Percentiles rank a stretch among this genome's conserved stretches.
Conservation (phyloP, 2,797 vertebrate species). For the Sparidentex hasta region DNA sequence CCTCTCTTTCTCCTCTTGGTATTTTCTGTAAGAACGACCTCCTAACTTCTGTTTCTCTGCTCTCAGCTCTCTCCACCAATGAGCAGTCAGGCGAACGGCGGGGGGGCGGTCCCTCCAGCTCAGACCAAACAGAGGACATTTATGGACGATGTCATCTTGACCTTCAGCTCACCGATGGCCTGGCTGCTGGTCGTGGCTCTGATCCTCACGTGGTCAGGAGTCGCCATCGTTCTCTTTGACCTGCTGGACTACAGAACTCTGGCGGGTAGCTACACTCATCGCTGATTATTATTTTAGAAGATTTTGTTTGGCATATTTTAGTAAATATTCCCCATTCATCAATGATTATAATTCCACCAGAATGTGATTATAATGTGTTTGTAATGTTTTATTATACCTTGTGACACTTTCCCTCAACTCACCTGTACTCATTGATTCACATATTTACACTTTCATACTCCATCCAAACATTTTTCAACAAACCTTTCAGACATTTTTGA, state of each 20-base stretch:
- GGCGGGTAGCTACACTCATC: conserved; percentile 85
- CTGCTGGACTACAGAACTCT: conserved; percentile 93
- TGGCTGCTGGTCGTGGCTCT: conserved; percentile 96
- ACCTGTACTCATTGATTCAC: conserved; percentile 43
- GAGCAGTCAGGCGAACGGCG: conserved; percentile 88
- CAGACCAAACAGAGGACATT: conserved; percentile 88
- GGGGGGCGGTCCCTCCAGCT: conserved; percentile 81
- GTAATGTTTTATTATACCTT: conserved; percentile 15
- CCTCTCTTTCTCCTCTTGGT: neutral
- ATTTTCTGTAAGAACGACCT: too few relatives aligned
- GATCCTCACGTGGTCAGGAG: conserved; percentile 95
- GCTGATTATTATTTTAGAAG: neutral
- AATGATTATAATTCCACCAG: conserved; percentile 27
- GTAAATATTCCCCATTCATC: neutral
- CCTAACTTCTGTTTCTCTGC: neutral
- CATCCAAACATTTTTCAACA: conserved; percentile 47
- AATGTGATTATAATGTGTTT: conserved; percentile 42
- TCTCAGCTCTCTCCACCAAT: conserved; percentile 86
- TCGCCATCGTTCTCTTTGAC: conserved; percentile 96
- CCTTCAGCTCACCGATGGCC: conserved; percentile 95
- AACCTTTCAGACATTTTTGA: conserved; percentile 72
- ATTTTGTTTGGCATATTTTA: neutral
- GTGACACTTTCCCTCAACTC: conserved; percentile 42
- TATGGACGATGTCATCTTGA: conserved; percentile 90
- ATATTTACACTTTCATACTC: conserved; percentile 50